Conservation (phyloP, 2,797 vertebrate genomes). For the Tragelaphus oryx region DNA sequence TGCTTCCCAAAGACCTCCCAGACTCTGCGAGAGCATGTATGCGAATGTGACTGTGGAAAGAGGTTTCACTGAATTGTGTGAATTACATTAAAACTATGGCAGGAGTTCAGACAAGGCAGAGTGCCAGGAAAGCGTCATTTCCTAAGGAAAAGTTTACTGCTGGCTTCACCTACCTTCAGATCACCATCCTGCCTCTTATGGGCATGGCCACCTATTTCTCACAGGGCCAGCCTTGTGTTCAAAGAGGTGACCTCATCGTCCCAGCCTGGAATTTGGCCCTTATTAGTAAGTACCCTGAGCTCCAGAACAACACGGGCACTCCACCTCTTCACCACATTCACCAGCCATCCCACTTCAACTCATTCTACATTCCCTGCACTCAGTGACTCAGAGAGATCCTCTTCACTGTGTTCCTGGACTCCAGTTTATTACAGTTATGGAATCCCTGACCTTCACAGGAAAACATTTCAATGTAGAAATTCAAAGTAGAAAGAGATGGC, state of each 20-base stretch:
- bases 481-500: neutral
- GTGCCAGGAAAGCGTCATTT: neutral
- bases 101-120: neutral
- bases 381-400: constrained; percentile 67
- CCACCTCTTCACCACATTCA: neutral
- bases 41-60: neutral
- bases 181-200: neutral
- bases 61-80: neutral
- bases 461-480: constrained; percentile 34
- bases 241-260: constrained; percentile 50
- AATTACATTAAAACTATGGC: neutral
- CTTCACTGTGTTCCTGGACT: constrained; percentile 57
- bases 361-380: constrained; percentile 9
- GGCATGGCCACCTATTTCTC: neutral
- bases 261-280: constrained; percentile 34
- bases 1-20: neutral
- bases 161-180: neutral
- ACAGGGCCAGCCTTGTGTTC: neutral
- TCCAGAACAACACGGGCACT: constrained; percentile 9
- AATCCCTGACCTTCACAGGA: constrained; percentile 16
- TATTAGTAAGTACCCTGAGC: constrained; percentile 41
- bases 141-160: neutral
- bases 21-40: neutral
- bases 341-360: constrained; percentile 17
- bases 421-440: constrained; percentile 56